Percentiles rank a stretch among this genome's conserved stretches.
phyloP scores from a whole-genome alignment of 1,140 invertebrate genomes.

The Parapsyche elsis region DNA sequence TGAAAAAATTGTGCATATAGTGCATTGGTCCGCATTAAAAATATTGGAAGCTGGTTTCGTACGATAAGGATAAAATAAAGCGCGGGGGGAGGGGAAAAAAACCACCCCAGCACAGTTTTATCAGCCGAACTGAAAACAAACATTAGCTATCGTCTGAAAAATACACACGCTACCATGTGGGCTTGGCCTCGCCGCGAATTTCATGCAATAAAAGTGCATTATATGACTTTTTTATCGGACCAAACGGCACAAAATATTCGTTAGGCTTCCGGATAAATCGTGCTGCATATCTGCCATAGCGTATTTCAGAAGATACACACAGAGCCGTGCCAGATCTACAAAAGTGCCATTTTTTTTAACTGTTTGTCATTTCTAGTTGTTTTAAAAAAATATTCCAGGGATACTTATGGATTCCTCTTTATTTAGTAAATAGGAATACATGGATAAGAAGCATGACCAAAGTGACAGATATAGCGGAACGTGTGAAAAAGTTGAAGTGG shows the following conservation, averaged over 20 bases:
- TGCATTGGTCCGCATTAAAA: slow-evolving; percentile 30
- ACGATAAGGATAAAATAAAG: slow-evolving; percentile 46
- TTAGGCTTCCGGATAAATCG: slow-evolving; percentile 43
- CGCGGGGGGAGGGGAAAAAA: background rate
- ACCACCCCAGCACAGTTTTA: slow-evolving; percentile 19
- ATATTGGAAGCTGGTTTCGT: slow-evolving; percentile 48
- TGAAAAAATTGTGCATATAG: background rate
- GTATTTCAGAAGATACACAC: slow-evolving; percentile 29
- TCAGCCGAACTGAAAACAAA: slow-evolving; percentile 42
- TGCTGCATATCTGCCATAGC: slow-evolving; percentile 34
- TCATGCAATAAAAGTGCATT: slow-evolving; percentile 49
- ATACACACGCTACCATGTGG: slow-evolving; percentile 36
- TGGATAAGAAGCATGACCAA: no score
- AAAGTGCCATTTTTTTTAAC: background rate
- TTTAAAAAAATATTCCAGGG: no score
- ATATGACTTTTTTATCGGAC: slow-evolving; percentile 45
- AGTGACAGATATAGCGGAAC: no score
- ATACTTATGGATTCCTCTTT: no score
- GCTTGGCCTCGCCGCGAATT: slow-evolving; percentile 41
- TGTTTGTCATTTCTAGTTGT: slow-evolving; percentile 44
- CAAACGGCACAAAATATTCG: slow-evolving; percentile 43
- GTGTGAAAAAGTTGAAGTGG: no score
- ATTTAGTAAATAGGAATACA: no score
- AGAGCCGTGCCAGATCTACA: slow-evolving; percentile 38
- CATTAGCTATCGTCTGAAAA: slow-evolving; percentile 43